Conservation (phyloP, 1,140 invertebrate species). For the Anthonomus grandis region DNA sequence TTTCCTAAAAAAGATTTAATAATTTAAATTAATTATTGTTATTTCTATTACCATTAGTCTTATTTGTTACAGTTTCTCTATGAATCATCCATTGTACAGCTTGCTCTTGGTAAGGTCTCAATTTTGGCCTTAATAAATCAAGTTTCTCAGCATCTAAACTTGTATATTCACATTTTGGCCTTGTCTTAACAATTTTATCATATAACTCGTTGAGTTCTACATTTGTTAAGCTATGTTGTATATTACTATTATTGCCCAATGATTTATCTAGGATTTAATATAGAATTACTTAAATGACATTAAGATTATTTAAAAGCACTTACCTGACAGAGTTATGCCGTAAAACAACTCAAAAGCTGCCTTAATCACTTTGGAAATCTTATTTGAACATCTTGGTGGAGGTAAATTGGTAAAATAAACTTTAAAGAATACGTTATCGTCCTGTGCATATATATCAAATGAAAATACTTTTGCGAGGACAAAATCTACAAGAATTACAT, state of each 20-base stretch:
- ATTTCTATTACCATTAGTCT: constrained; percentile 5
- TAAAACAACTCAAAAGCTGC: neutral
- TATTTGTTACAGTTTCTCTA: constrained; percentile 48
- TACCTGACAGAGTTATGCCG: neutral
- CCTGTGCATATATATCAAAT: constrained; percentile 8
- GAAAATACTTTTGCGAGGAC: constrained; percentile 13
- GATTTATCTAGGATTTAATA: constrained; percentile 13
- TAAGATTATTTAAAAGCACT: neutral
- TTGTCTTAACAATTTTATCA: constrained; percentile 21
- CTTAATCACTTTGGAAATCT: neutral
- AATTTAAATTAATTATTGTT: constrained; percentile 19
- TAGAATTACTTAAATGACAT: constrained; percentile 9
- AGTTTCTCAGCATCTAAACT: constrained; percentile 29
- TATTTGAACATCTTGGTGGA: constrained; percentile 7
- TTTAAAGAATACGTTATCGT: constrained; percentile 16
- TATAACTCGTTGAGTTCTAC: constrained; percentile 32
- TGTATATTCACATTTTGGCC: constrained; percentile 1
- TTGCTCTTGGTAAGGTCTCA: constrained; percentile 65
- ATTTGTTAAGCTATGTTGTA: constrained; percentile 17
- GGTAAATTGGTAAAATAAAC: constrained; percentile 35
- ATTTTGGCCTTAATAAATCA: constrained; percentile 41
- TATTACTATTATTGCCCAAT: no score
- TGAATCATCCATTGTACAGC: constrained; percentile 70
- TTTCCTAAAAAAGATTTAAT: constrained; percentile 31
- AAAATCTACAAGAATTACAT: constrained; percentile 7